Evolutionary conservation across 2,113 vertebrate genomes (phyloP).

Genomic region (Columba janthina): DNA sequence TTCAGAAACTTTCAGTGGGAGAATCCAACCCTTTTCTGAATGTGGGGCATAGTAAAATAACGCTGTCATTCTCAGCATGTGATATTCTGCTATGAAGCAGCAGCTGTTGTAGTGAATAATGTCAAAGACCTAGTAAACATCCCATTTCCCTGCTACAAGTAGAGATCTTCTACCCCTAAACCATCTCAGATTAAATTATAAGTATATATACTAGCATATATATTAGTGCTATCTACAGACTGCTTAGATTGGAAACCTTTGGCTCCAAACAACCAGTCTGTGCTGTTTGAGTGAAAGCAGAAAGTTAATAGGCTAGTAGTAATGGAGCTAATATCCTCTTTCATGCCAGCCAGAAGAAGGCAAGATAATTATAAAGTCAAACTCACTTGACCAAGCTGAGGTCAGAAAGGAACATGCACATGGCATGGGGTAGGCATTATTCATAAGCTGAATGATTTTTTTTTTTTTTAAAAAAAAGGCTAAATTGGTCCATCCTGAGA

Average conservation of each 20-base stretch:
- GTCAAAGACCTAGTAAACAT: neutral
- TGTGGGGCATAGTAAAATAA: rapidly evolving
- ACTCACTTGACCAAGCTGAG: neutral
- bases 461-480: neutral
- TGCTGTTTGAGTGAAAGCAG: neutral
- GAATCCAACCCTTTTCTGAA: neutral
- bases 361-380: constrained; percentile 29
- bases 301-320: neutral
- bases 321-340: neutral
- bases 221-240: neutral
- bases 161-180: neutral
- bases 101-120: neutral
- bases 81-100: neutral
- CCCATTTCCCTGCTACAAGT: neutral
- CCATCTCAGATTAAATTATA: neutral
- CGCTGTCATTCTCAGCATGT: neutral
- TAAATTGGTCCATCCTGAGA: neutral
- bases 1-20: neutral
- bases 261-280: neutral
- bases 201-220: neutral
- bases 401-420: neutral
- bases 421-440: neutral
- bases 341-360: neutral
- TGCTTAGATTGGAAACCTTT: constrained; percentile 5
- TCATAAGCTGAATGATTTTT: neutral